A percentile compares a stretch with the other conserved stretches of the same genome.
Evolutionary conservation across 2,797 vertebrate genomes (phyloP).

Genomic region (Arctocebus calabarensis): DNA sequence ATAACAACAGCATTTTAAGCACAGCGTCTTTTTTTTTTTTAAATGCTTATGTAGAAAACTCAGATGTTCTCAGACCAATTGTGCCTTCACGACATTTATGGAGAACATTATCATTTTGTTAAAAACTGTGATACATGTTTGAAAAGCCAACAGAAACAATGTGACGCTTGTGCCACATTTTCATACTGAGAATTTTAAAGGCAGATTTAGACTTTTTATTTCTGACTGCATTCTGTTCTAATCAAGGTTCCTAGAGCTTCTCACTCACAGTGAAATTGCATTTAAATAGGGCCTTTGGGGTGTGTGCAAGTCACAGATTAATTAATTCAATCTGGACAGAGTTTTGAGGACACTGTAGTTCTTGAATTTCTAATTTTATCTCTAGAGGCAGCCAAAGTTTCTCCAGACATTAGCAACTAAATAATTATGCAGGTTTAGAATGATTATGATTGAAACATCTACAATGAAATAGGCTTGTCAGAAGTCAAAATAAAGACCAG

Average conservation of each 20-base stretch:
- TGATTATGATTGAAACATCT: conserved; percentile 60
- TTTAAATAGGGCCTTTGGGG: conserved; percentile 82
- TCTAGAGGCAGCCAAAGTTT: conserved; percentile 73
- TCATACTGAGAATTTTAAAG: conserved; percentile 66
- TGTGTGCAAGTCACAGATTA: conserved; percentile 78
- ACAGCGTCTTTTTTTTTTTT: not conserved
- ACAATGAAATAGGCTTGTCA: conserved; percentile 33
- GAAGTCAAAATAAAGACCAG: not conserved
- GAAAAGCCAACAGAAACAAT: conserved; percentile 68
- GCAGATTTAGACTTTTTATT: conserved; percentile 61
- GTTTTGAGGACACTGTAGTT: conserved; percentile 71
- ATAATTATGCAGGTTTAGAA: conserved; percentile 70
- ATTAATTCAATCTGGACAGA: conserved; percentile 80
- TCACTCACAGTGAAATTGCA: conserved; percentile 81
- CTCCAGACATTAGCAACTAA: conserved; percentile 73
- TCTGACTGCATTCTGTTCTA: conserved; percentile 76
- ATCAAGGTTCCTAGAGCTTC: conserved; percentile 77
- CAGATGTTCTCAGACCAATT: conserved; percentile 47
- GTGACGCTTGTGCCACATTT: conserved; percentile 39
- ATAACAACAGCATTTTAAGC: conserved; percentile 1
- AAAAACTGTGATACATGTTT: conserved; percentile 67
- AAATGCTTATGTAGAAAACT: conserved; percentile 31
- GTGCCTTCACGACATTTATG: conserved; percentile 55
- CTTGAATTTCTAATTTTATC: conserved; percentile 78
- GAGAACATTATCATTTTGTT: conserved; percentile 66